Percentiles rank a stretch among this genome's conserved stretches.
Conservation (phyloP, 2,797 vertebrate species). For the Chelonia mydas region DNA sequence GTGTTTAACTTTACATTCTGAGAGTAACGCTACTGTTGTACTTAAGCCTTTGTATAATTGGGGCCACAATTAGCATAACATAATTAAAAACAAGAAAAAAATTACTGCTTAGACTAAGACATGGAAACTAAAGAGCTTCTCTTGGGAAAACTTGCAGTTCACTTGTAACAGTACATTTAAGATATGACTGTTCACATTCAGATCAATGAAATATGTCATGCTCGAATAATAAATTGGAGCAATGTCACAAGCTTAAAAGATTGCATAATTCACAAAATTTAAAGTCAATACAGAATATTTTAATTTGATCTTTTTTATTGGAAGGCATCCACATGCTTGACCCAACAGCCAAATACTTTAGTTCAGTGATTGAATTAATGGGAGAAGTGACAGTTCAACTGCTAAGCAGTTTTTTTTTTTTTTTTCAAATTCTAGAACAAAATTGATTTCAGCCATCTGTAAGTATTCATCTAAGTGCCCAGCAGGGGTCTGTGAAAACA, state of each 20-base stretch:
- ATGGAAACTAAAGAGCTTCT: not conserved
- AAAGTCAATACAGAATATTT: not conserved
- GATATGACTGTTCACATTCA: not conserved
- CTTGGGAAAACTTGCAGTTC: not conserved
- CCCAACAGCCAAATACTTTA: not conserved
- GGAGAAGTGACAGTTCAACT: slow-evolving; percentile 26
- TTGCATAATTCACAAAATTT: not conserved
- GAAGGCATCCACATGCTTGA: not conserved
- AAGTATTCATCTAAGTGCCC: slow-evolving; percentile 9
- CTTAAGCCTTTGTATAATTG: not conserved
- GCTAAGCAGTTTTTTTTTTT: slow-evolving; percentile 19
- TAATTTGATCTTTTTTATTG: not conserved
- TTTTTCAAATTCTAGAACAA: slow-evolving; percentile 36
- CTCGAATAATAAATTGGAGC: not conserved
- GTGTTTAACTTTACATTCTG: not conserved
- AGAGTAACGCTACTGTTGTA: not conserved
- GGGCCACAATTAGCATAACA: not conserved
- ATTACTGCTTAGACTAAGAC: not conserved
- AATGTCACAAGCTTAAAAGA: not conserved
- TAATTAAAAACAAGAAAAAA: not conserved
- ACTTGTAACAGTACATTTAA: not conserved
- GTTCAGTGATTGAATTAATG: slow-evolving; percentile 24
- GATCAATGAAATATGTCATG: not conserved
- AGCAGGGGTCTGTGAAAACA: slow-evolving; percentile 23
- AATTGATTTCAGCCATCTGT: slow-evolving; percentile 2